Percentiles rank a stretch among this genome's conserved stretches.
Evolutionary conservation across 1,140 invertebrate species (phyloP).

Genomic region (Sminthurides bifidus): DNA sequence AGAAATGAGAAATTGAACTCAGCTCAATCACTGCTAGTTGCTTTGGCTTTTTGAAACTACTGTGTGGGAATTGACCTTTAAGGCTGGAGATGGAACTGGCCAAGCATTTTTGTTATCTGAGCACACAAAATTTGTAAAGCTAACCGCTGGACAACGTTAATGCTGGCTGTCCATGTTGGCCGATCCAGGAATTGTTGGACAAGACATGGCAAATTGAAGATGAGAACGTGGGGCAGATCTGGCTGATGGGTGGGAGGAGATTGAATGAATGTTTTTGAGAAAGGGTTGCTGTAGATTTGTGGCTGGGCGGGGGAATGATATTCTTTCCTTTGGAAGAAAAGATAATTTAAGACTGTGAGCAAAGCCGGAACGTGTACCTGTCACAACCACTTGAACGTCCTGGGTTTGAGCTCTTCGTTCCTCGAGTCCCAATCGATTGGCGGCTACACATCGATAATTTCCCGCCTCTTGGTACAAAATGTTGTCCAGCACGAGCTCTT

Average conservation of each 20-base stretch:
- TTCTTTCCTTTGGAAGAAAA: not conserved
- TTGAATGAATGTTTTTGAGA: not conserved
- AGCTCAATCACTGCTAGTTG: too few relatives aligned
- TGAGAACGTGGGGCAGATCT: too few relatives aligned
- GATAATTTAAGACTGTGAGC: constrained; percentile 1
- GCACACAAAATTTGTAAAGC: too few relatives aligned
- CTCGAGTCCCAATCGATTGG: constrained; percentile 31
- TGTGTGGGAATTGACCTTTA: too few relatives aligned
- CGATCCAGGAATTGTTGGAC: too few relatives aligned
- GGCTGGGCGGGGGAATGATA: not conserved
- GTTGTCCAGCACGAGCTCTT: constrained; percentile 49
- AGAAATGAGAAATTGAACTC: too few relatives aligned
- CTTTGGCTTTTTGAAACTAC: too few relatives aligned
- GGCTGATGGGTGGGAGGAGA: not conserved
- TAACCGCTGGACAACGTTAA: too few relatives aligned
- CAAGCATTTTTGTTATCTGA: too few relatives aligned
- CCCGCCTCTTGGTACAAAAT: constrained; percentile 65
- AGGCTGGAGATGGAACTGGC: too few relatives aligned
- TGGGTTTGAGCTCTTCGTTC: constrained; percentile 39
- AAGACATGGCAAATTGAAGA: too few relatives aligned
- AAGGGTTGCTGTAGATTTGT: not conserved
- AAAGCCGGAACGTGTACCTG: constrained; percentile 36
- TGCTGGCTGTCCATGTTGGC: too few relatives aligned
- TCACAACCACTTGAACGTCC: constrained; percentile 45
- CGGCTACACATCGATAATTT: constrained; percentile 54